Conservation (phyloP, 2,113 vertebrate genomes). For the Marmota monax region DNA sequence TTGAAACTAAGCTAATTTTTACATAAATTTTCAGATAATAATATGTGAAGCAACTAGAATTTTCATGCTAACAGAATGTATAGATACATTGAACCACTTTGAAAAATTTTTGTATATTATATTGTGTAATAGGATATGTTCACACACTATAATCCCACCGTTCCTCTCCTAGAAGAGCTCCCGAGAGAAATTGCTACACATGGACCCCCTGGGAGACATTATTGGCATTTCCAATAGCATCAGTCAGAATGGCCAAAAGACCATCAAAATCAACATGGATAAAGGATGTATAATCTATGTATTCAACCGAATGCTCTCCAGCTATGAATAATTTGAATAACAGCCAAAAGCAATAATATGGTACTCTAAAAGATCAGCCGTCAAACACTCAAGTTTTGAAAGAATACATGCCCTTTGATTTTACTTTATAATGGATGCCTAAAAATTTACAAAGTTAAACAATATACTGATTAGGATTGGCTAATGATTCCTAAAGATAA, state of each 20-base stretch:
- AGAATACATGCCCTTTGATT: background rate
- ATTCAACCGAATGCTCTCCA: background rate
- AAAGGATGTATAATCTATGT: background rate
- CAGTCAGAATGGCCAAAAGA: background rate
- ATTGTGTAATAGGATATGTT: background rate
- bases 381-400: background rate
- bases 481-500: background rate
- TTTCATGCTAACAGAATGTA: background rate
- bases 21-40: background rate
- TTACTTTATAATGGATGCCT: background rate
- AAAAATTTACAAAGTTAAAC: background rate
- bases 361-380: background rate
- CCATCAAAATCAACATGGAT: background rate
- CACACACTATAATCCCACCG: background rate
- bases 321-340: background rate
- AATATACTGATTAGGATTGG: background rate
- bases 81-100: background rate
- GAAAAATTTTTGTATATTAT: background rate
- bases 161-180: background rate
- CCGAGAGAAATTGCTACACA: background rate
- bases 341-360: background rate
- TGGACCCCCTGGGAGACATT: background rate
- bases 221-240: background rate
- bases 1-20: background rate
- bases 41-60: background rate